Evolutionary conservation across 2,888 invertebrate species (phyloP), one percentile per base, ranked within the genome.

Genomic region (Platycheirus albimanus): DNA sequence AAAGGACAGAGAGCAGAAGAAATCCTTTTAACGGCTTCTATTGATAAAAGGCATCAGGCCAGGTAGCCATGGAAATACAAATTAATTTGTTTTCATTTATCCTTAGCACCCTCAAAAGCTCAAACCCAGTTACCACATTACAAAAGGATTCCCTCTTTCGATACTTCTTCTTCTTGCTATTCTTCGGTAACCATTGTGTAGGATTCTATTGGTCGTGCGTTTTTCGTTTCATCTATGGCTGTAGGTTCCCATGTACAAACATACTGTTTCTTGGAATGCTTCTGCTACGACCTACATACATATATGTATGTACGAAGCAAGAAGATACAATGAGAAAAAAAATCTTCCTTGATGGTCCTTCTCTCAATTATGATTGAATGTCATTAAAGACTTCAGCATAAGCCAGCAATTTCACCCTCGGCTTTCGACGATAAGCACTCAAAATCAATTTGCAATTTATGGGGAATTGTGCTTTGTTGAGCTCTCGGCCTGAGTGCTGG

Each of bases 51-150:
- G 36, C 36, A 52, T 20, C 2, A 2, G 13, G 20, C 43, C 7
- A 36, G 30, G 66, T 71, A 58, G 15, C 81, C 54, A 61, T 54
- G 61, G 47, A 54, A 67, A 77, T 28, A 67, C 47, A 81, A 61
- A 71, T 77, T 76, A 76, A 77, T 67, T 67, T 76, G 51, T 76
- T 76, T 80, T 76, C 61, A 64, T 74, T 52, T 66, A 30, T 61
- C 45, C 19, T 10, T 2, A 38, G 13, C 38, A n/a, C 8, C 8
- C 54, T 20, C 13, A 19, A n/a, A 13, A 13, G 2, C 30, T 8
- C 30, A 33, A 49, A 30, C 28, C 15, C 10, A 15, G 15, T 30
- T 15, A 52, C 30, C 30, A 5, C 58, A 24, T 20, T 6, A 36
- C 19, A 36, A 38, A 19, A 56, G n/a, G 7, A 51, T 30, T 51